These are phyloP conservation scores for Pantherophis vulpinus DNA, from an alignment of 2,797 vertebrate species.

Conservation along the genomic window DNA sequence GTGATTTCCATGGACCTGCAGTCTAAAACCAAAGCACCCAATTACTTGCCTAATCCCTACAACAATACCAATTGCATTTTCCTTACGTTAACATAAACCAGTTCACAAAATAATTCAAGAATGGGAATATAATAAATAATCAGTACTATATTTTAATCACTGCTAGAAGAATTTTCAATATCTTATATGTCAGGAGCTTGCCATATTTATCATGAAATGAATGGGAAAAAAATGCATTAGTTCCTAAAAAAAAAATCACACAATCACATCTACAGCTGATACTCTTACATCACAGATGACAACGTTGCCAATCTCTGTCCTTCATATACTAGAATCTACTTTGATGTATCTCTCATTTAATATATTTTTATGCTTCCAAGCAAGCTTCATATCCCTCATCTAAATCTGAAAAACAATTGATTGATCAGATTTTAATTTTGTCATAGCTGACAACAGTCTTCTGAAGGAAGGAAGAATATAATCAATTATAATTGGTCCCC, in stretches of 20 bases:
- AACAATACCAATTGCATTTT: conserved; percentile 40
- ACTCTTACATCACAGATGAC: not conserved
- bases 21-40: not conserved
- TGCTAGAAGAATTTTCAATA: conserved; percentile 59
- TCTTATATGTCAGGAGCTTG: conserved; percentile 59
- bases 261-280: conserved; percentile 7
- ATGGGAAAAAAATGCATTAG: conserved; percentile 41
- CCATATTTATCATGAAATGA: conserved; percentile 47
- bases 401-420: conserved; percentile 52
- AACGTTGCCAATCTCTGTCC: conserved; percentile 9
- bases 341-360: not conserved
- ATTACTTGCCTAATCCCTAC: conserved; percentile 23
- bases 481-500: conserved; percentile 39
- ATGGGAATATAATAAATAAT: conserved; percentile 68
- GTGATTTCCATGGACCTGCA: not conserved
- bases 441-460: conserved; percentile 32
- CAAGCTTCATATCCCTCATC: conserved; percentile 8
- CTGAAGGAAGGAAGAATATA: conserved; percentile 12
- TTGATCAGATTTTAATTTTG: conserved; percentile 27
- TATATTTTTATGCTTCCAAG: conserved; percentile 22
- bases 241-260: not conserved
- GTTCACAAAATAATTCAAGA: conserved; percentile 45
- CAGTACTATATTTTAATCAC: conserved; percentile 63
- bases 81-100: conserved; percentile 36
- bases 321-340: not conserved